Evolutionary conservation across 2,888 invertebrate species (phyloP).

Genomic region (Ichneumoninae sp.): DNA sequence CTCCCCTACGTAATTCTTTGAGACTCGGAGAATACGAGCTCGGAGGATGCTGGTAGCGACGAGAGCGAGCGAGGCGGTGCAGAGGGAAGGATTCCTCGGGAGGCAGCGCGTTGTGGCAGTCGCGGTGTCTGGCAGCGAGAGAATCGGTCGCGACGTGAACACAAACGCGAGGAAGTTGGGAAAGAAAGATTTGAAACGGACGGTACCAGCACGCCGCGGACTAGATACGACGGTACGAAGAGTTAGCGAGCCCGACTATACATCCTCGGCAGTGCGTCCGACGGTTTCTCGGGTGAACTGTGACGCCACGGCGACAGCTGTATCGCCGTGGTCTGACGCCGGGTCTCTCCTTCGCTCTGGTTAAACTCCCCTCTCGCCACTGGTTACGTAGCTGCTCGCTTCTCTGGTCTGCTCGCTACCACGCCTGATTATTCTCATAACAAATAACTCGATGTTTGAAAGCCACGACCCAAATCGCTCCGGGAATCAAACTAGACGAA

Average conservation of each 20-base stretch:
- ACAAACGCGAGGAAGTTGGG: slow-evolving; percentile 23
- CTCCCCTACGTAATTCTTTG: neutral
- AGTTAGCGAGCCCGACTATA: slow-evolving; percentile 55
- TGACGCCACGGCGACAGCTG: slow-evolving; percentile 72
- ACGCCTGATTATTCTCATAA: slow-evolving; percentile 41
- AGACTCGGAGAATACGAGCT: neutral
- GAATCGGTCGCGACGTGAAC: slow-evolving; percentile 53
- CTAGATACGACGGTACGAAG: slow-evolving; percentile 22
- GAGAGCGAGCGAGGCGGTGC: neutral
- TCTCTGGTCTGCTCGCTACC: neutral
- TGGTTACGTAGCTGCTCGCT: slow-evolving; percentile 10
- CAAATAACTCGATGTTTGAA: slow-evolving; percentile 37
- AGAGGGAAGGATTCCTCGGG: neutral
- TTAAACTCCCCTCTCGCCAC: slow-evolving; percentile 7
- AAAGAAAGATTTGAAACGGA: slow-evolving; percentile 66
- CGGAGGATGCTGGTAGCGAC: neutral
- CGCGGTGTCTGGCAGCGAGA: slow-evolving; percentile 15
- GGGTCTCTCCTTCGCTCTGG: slow-evolving; percentile 28
- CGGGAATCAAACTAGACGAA: neutral
- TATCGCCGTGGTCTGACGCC: slow-evolving; percentile 58
- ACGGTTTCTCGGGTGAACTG: slow-evolving; percentile 35
- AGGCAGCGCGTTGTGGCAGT: neutral
- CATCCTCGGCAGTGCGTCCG: slow-evolving; percentile 37
- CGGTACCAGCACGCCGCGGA: slow-evolving; percentile 13
- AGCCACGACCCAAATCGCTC: neutral